These are phyloP conservation scores for Vannuccia rotundouncinata DNA, from an alignment of 2,888 invertebrate species.

Conservation along the genomic window DNA sequence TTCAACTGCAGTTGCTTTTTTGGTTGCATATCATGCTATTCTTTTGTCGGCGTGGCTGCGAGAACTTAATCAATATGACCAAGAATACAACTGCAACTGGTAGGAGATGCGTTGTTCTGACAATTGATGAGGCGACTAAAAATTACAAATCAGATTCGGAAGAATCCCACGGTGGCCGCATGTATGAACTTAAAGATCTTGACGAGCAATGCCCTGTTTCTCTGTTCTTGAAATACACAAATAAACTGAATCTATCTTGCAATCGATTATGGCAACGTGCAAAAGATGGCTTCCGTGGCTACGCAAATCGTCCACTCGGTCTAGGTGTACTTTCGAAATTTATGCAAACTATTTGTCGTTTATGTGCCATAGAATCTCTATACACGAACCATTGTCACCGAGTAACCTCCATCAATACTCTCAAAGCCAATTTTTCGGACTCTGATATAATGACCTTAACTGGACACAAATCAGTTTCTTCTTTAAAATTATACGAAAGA, in stretches of 20 bases:
- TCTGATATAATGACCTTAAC: constrained; percentile 15
- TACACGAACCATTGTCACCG: constrained; percentile 23
- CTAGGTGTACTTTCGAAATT: constrained; percentile 13
- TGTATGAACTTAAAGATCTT: constrained; percentile 11
- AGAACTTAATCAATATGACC: constrained; percentile 24
- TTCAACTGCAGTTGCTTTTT: constrained; percentile 17
- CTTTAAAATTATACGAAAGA: constrained; percentile 12
- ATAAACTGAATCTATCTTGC: constrained; percentile 17
- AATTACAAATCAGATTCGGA: constrained; percentile 3
- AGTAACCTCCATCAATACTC: constrained; percentile 20
- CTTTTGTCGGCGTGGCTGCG: constrained; percentile 6
- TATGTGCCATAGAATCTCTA: constrained; percentile 12
- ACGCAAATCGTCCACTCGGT: constrained; percentile 21
- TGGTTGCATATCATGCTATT: constrained; percentile 9
- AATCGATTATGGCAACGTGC: constrained; percentile 12
- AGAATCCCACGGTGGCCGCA: constrained; percentile 20
- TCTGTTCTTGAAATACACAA: constrained; percentile 18
- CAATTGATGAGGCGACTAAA: constrained; percentile 21
- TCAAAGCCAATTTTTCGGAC: constrained; percentile 21
- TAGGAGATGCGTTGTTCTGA: constrained; percentile 11
- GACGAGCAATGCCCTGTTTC: background rate
- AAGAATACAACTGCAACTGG: too few species aligned
- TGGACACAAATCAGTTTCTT: constrained; percentile 8
- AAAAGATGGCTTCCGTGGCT: background rate
- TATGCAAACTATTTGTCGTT: constrained; percentile 14